phyloP scores from a whole-genome alignment of 2,797 vertebrate genomes.

The Eulemur mongoz region DNA sequence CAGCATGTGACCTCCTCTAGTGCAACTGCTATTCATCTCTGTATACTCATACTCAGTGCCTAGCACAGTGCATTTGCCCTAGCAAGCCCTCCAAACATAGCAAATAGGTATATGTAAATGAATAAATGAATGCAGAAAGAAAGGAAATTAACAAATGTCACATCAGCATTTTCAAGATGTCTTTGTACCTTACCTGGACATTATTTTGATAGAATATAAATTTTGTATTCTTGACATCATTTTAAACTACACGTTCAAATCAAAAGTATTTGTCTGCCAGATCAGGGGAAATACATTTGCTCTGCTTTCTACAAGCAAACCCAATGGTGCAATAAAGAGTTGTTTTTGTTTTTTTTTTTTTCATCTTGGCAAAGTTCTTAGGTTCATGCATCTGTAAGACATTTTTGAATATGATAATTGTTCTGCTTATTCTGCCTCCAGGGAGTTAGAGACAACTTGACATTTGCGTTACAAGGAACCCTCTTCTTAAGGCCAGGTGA shows the following conservation, averaged over 20 bases:
- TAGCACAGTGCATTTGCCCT: not conserved
- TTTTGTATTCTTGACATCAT: not conserved
- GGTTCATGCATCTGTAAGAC: not conserved
- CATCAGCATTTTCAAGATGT: not conserved
- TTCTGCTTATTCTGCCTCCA: not conserved
- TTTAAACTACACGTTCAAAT: not conserved
- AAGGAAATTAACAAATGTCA: not conserved
- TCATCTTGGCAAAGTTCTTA: not conserved
- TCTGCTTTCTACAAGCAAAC: not conserved
- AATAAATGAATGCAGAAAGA: not conserved
- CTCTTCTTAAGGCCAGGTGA: slow-evolving; percentile 38
- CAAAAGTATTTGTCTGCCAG: not conserved
- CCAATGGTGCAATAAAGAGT: not conserved
- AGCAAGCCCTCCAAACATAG: not conserved
- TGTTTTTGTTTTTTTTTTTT: not conserved
- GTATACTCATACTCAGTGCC: not conserved
- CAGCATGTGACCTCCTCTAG: not conserved
- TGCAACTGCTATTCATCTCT: not conserved
- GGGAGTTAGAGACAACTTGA: not conserved
- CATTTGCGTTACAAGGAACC: slow-evolving; percentile 24
- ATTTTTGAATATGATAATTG: not conserved
- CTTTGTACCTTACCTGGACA: not conserved
- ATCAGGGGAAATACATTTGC: not conserved
- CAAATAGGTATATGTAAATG: not conserved
- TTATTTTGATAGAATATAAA: not conserved